Conservation (phyloP, 2,888 invertebrate genomes). For the Leistus spinibarbis region DNA sequence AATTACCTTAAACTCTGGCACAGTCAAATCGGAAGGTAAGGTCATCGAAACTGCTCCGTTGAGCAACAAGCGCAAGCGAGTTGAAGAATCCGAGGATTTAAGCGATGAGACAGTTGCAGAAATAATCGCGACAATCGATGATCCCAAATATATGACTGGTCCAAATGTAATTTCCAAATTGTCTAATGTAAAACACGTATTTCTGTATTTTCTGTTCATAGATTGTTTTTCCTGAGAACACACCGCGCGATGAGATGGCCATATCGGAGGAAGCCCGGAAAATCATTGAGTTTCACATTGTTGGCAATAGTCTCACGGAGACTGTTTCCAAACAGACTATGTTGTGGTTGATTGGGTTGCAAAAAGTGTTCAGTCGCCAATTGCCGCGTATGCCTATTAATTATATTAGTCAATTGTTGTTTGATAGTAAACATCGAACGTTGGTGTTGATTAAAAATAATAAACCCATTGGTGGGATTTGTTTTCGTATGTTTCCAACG, state of each 20-base stretch:
- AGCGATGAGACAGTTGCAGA: constrained; percentile 79
- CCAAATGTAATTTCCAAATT: constrained; percentile 67
- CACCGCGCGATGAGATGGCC: constrained; percentile 89
- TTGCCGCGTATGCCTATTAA: constrained; percentile 97
- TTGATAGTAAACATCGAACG: constrained; percentile 95
- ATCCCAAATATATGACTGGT: constrained; percentile 83
- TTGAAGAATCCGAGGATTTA: constrained; percentile 72
- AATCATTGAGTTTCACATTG: constrained; percentile 90
- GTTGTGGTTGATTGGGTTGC: constrained; percentile 90
- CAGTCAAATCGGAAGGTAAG: constrained; percentile 49
- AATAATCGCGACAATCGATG: constrained; percentile 81
- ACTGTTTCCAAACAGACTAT: constrained; percentile 88
- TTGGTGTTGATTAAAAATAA: constrained; percentile 89
- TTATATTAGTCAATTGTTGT: constrained; percentile 93
- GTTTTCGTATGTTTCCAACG: constrained; percentile 91
- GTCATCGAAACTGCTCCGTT: constrained; percentile 47
- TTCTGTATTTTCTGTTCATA: constrained; percentile 48
- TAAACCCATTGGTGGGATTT: constrained; percentile 95
- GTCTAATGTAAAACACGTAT: not conserved
- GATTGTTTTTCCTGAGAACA: constrained; percentile 81
- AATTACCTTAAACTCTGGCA: constrained; percentile 68
- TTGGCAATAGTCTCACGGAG: constrained; percentile 89
- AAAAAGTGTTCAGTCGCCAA: constrained; percentile 95
- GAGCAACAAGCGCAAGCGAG: constrained; percentile 53
- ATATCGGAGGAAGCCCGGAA: constrained; percentile 88